phyloP scores from a whole-genome alignment of 1,140 invertebrate genomes.

The Calliopsis andreniformis region DNA sequence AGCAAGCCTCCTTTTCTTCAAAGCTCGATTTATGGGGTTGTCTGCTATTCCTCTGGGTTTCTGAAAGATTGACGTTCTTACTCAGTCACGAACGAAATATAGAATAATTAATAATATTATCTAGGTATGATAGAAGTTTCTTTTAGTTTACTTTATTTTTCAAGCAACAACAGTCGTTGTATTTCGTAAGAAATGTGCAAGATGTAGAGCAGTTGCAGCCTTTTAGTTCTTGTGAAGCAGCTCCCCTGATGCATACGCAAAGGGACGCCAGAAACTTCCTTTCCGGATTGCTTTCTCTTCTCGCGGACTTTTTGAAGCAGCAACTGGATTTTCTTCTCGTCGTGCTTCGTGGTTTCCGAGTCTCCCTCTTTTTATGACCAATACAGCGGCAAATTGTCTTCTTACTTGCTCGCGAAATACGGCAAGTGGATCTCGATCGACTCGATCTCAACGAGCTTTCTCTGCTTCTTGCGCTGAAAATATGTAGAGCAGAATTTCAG shows the following conservation, averaged over 20 bases:
- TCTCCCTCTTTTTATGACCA: background rate
- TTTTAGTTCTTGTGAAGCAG: slow-evolving; percentile 3
- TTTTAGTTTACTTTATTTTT: slow-evolving; percentile 25
- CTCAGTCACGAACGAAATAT: background rate
- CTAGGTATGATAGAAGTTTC: too few species aligned
- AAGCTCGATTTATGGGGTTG: background rate
- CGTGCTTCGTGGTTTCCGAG: background rate
- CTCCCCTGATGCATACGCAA: slow-evolving; percentile 40
- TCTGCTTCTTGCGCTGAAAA: slow-evolving; percentile 14
- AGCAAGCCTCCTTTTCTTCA: background rate
- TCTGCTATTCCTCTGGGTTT: background rate
- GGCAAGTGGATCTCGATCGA: background rate
- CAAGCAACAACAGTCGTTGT: slow-evolving; percentile 15
- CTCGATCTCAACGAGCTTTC: background rate
- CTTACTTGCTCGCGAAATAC: background rate
- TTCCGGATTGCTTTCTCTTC: slow-evolving; percentile 22
- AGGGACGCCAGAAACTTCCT: slow-evolving; percentile 10
- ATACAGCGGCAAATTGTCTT: slow-evolving; percentile 25
- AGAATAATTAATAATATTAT: background rate
- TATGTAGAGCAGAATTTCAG: too few species aligned
- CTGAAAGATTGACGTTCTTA: slow-evolving; percentile 3
- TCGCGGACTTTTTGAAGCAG: slow-evolving; percentile 5
- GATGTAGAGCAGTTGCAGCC: slow-evolving; percentile 3
- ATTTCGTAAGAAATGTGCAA: slow-evolving; percentile 16
- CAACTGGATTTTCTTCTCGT: background rate